Evolutionary conservation across 2,888 invertebrate species (phyloP), one percentile per base, ranked within the genome.

Genomic region (Drosophila prostipennis): DNA sequence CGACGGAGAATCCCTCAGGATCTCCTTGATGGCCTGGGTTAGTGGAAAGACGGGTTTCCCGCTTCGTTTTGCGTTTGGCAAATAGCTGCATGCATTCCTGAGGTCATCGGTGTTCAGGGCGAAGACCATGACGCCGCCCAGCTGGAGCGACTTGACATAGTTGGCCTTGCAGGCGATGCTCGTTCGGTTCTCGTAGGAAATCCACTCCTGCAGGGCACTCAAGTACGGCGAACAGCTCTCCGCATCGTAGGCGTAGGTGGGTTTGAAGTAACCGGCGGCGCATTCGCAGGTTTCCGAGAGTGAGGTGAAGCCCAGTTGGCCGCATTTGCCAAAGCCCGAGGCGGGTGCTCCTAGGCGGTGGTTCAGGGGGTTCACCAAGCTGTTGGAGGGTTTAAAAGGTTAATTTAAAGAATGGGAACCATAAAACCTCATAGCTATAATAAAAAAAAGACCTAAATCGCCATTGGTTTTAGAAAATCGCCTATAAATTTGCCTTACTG

Each of bases 51-150:
- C 72, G 0, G 75, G 6, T 23, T 19, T 6, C n/a, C n/a, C n/a
- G n/a, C n/a, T n/a, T n/a, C n/a, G n/a, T n/a, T n/a, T n/a, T n/a
- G n/a, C n/a, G 6, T 23, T 19, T 6, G 43, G 11, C 26, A 65
- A 11, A 23, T 74, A 70, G 3, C 65, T 53, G 45, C 96, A 96
- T 16, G 91, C 89, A 56, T 92, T 92, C 16, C 65, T 74, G 89
- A 94, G 95, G 91, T 98, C 97, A 90, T 98, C 98, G 2, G 94
- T 93, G 89, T 97, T 97, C 26, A 98, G 92, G 10, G 96, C 95
- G 91, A 95, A 96, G 65, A 97, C 93, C 97, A 97, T 97, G 6
- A 95, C 96, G 36, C 98, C 98, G 51, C 95, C 95, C 78, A 96
- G 94, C 37, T 93, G 93, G 52, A 94, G 93, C 7, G 93, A 92